Percentiles rank a stretch among this genome's conserved stretches.
These are phyloP conservation scores for Garrulus glandarius DNA, from an alignment of 2,797 vertebrate species.

Conservation along the genomic window DNA sequence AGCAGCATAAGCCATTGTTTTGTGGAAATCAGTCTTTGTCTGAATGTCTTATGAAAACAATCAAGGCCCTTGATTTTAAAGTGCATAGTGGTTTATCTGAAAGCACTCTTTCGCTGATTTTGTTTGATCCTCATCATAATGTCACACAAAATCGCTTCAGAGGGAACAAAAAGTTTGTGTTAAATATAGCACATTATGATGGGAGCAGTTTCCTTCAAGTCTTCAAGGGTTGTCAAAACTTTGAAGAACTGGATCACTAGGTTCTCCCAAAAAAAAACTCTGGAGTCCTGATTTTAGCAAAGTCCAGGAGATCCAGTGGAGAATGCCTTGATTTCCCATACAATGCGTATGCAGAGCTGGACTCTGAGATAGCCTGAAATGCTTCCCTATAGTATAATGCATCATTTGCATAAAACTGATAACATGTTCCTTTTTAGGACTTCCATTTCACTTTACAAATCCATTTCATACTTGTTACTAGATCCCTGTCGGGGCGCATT, in stretches of 20 bases:
- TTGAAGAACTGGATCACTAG: slow-evolving; percentile 11
- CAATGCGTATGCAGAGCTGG: background rate
- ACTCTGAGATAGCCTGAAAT: background rate
- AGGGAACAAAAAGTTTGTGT: background rate
- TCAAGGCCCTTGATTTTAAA: background rate
- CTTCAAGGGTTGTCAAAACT: background rate
- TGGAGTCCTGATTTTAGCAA: background rate
- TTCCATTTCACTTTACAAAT: slow-evolving; percentile 78
- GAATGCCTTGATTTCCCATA: background rate
- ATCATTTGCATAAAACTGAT: slow-evolving; percentile 58
- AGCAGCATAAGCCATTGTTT: background rate
- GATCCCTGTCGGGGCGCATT: slow-evolving; percentile 98
- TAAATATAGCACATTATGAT: background rate
- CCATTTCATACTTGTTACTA: slow-evolving; percentile 84
- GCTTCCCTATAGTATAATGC: background rate
- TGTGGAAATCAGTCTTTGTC: background rate
- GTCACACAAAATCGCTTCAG: background rate
- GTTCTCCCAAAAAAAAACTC: background rate
- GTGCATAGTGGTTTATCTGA: background rate
- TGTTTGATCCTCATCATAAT: background rate
- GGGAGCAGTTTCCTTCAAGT: slow-evolving; percentile 18
- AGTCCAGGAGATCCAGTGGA: background rate
- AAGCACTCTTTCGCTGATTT: background rate
- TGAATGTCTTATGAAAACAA: background rate
- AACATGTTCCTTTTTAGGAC: slow-evolving; percentile 53